Evolutionary conservation across 1,140 invertebrate species (phyloP), one percentile per base, ranked within the genome.

Genomic region (Penaeus vannamei): DNA sequence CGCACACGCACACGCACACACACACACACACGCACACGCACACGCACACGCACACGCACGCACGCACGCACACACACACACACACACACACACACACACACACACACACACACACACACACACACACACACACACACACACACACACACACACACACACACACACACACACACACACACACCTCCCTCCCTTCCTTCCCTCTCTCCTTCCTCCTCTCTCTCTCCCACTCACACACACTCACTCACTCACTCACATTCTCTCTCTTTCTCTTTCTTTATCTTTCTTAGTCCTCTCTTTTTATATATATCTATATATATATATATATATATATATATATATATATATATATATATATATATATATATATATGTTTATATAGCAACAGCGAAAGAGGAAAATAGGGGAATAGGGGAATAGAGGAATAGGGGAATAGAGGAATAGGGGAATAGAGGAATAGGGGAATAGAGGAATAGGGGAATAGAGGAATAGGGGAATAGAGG

Each of bases 261-360:
- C n/a, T n/a, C n/a, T n/a, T n/a, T n/a, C n/a, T n/a, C n/a, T n/a
- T n/a, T 26, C 26, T 23, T 77, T 12, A 29, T 77, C 72, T 12
- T 26, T 77, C n/a, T n/a, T n/a, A n/a, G n/a, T n/a, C n/a, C n/a
- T n/a, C n/a, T n/a, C n/a, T n/a, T 3, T 46, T 46, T 46, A 10
- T 46, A 46, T 46, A 10, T 46, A 22, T 81, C 19, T 59, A n/a
- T 82, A 19, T 82, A 36, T 82, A 19, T 82, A 36, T 53, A 36
- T 82, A 53, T 61, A 53, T 61, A 59, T 82, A 53, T 82, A 36
- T 82, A 53, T 61, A 19, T 79, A 8, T 79, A 26, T 82, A 53
- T 61, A 36, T 23, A 36, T 60, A 53, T 82, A 53, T 82, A 29
- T 82, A 26, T 46, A 26, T 46, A 53, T 82, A 20, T 60, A 19